phyloP scores from a whole-genome alignment of 2,888 invertebrate genomes.

The Lepetodrilus schrolli region DNA sequence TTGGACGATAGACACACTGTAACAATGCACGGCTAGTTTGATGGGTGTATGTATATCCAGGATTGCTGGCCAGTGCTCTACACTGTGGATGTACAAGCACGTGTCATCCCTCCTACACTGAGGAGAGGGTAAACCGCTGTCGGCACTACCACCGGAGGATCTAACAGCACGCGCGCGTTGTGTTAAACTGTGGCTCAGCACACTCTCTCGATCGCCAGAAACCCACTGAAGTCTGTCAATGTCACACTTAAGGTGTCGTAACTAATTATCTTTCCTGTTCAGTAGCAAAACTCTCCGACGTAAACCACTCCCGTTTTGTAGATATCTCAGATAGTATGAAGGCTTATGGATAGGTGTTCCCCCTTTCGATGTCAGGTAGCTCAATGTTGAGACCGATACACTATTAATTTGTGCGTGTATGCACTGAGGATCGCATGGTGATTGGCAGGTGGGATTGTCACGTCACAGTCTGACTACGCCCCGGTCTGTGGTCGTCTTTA shows the following conservation, averaged over 20 bases:
- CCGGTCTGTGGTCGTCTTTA: neutral
- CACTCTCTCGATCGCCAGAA: too few species aligned
- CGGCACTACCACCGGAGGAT: neutral
- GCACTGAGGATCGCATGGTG: neutral
- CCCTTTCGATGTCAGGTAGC: slow-evolving; percentile 16
- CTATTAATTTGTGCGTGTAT: neutral
- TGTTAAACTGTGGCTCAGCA: neutral
- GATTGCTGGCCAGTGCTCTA: neutral
- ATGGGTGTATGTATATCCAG: neutral
- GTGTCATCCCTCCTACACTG: slow-evolving; percentile 13
- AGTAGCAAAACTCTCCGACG: neutral
- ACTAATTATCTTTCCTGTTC: neutral
- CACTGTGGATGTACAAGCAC: neutral
- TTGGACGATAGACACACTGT: slow-evolving; percentile 2
- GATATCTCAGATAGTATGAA: neutral
- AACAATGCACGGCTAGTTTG: neutral
- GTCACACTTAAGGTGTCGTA: too few species aligned
- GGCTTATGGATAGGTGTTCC: neutral
- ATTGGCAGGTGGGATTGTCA: slow-evolving; percentile 27
- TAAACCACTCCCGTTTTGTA: neutral
- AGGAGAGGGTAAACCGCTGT: neutral
- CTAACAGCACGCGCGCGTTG: slow-evolving; percentile 10
- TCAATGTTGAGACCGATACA: slow-evolving; percentile 16
- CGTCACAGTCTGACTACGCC: slow-evolving; percentile 16
- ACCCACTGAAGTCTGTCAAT: too few species aligned